These are phyloP conservation scores for Manis javanica DNA, from an alignment of 2,797 vertebrate species.

Conservation along the genomic window DNA sequence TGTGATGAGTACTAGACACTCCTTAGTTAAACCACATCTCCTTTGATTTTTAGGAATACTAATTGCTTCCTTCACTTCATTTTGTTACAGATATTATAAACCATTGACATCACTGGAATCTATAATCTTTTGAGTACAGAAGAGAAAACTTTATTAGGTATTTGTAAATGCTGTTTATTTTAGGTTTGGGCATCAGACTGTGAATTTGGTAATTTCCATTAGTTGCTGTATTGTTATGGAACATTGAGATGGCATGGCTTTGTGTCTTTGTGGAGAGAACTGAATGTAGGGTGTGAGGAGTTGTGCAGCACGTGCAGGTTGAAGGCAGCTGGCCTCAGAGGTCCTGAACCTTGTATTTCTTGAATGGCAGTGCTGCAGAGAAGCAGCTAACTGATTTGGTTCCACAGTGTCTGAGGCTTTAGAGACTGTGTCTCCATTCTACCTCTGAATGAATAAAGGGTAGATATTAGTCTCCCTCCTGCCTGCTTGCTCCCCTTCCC, in stretches of 20 bases:
- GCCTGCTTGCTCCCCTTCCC: background rate
- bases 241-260: background rate
- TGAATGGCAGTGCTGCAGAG: background rate
- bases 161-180: constrained; percentile 48
- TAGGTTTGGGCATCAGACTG: constrained; percentile 10
- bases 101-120: background rate
- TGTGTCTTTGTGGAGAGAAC: background rate
- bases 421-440: background rate
- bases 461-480: background rate
- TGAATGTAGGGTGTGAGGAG: background rate
- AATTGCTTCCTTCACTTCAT: background rate
- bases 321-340: background rate
- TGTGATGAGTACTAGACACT: background rate
- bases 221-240: background rate
- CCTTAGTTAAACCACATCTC: background rate
- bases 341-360: background rate
- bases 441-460: background rate
- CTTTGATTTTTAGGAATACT: constrained; percentile 26
- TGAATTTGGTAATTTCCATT: background rate
- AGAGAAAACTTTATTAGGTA: background rate
- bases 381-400: background rate
- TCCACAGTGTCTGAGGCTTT: background rate
- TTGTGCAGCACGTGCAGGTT: accelerated
- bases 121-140: constrained; percentile 8
- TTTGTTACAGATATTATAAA: background rate